phyloP scores from a whole-genome alignment of 1,140 invertebrate species.

The Leucophenga varia region DNA sequence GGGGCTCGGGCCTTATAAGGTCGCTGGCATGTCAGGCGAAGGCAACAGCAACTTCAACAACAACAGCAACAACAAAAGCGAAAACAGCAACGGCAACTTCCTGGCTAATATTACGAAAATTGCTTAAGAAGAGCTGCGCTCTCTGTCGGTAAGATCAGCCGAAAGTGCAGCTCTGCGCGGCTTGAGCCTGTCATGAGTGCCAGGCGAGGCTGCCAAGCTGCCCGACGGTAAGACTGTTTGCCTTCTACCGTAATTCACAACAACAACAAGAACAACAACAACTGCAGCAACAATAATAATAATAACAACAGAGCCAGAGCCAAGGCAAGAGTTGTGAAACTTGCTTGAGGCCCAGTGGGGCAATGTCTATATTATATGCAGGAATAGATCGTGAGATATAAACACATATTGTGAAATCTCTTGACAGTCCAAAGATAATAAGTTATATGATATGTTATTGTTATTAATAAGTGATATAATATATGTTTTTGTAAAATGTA shows the following conservation, averaged over 20 bases:
- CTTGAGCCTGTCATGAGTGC: too few relatives aligned
- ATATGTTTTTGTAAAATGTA: too few relatives aligned
- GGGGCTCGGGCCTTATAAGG: constrained; percentile 36
- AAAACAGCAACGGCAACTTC: constrained; percentile 29
- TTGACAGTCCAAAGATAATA: too few relatives aligned
- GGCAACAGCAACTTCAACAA: constrained; percentile 3
- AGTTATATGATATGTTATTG: too few relatives aligned
- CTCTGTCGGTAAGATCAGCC: constrained; percentile 1
- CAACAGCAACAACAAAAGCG: constrained; percentile 6
- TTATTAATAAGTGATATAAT: too few relatives aligned
- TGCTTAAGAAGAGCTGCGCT: constrained; percentile 43
- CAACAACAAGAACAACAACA: constrained; percentile 13
- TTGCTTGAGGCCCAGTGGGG: constrained; percentile 29
- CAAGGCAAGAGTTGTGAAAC: constrained; percentile 42
- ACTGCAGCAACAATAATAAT: constrained; percentile 28
- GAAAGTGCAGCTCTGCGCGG: background rate
- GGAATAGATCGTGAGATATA: too few relatives aligned
- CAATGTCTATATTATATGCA: too few relatives aligned
- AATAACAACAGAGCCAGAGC: constrained; percentile 27
- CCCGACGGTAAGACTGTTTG: too few relatives aligned
- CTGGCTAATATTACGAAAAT: constrained; percentile 54
- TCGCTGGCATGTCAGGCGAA: constrained; percentile 38
- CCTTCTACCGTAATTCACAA: too few relatives aligned
- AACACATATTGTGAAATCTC: too few relatives aligned
- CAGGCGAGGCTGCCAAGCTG: too few relatives aligned